Base-by-base conservation (phyloP, 2,888 invertebrate genomes). In the Athalia rosae region DNA sequence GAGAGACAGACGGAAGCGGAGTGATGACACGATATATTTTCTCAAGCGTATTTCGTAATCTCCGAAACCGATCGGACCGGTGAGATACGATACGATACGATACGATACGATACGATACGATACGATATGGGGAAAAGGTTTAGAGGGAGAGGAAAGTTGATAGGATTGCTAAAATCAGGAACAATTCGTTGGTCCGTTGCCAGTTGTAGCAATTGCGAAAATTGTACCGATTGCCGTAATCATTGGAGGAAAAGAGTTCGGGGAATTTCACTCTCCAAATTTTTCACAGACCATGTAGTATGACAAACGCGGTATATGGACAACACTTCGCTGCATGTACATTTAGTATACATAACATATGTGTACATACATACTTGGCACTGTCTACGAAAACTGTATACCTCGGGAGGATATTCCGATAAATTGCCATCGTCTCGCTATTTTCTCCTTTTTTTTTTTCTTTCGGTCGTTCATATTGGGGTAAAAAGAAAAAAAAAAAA, bases 151-250 rank as follows among this genome's bases (percentile, higher is more conserved):
- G 9, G 13, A 58, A 58, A 58, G 45, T 58, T 56, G 71, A 71
- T 58, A 41, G 71, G 71, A 71, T 71, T 71, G 71, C 13, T 41
- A 71, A 71, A 71, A 71, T 71, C 71, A 71, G 71, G 71, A 71
- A 71, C 71, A 71, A 71, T 71, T 71, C 71, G 56, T 71, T 71
- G 71, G 71, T 71, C 41, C 58, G 71, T 58, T 71, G 71, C 71
- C 71, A 71, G 58, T 9, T 58, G 8, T n/a, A 58, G 56, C 71
- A 58, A 71, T 71, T 58, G 71, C 71, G 56, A 71, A 71, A 71
- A 71, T 71, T 71, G 56, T 58, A 56, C 15, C 71, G 71, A 71
- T 71, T 71, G 71, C 43, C 71, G 43, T 71, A 56, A 71, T 71
- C 71, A 71, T 71, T 56, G 71, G 71, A 71, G 50, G 53, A 61